phyloP scores from a whole-genome alignment of 2,888 invertebrate genomes.

The Caenorhabditis sp. region DNA sequence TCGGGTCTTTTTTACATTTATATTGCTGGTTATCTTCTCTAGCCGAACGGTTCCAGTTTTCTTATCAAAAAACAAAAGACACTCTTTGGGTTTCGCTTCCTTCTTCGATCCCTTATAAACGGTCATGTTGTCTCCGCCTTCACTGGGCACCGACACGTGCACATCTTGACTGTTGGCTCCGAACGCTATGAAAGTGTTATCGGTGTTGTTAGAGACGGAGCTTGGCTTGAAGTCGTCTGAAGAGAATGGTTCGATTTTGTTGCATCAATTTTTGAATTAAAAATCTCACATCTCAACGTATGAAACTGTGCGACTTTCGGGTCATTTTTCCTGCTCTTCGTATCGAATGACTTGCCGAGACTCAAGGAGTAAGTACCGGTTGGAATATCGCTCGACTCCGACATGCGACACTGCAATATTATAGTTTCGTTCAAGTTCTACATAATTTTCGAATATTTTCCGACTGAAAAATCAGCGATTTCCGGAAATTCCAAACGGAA shows the following conservation, averaged over 20 bases:
- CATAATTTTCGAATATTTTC: background rate
- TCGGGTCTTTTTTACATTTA: constrained; percentile 79
- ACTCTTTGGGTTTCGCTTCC: constrained; percentile 80
- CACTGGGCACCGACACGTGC: constrained; percentile 79
- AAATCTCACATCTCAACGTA: constrained; percentile 75
- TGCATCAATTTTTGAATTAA: too few species aligned
- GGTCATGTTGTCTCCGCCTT: constrained; percentile 74
- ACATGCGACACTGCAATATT: constrained; percentile 57
- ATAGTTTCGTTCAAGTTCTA: background rate
- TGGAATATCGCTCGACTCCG: constrained; percentile 72
- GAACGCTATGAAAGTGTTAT: constrained; percentile 78
- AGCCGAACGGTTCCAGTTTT: constrained; percentile 74
- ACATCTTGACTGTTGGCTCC: constrained; percentile 75
- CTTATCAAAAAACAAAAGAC: constrained; percentile 79
- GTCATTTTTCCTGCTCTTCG: constrained; percentile 36
- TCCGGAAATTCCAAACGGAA: too few species aligned
- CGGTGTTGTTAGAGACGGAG: constrained; percentile 73
- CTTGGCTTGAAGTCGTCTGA: constrained; percentile 82
- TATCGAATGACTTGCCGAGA: constrained; percentile 73
- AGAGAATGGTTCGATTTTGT: background rate
- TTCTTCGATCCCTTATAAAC: constrained; percentile 81
- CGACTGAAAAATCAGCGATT: too few species aligned
- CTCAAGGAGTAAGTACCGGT: constrained; percentile 77
- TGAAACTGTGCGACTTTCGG: constrained; percentile 65
- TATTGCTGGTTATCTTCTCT: constrained; percentile 78